Conservation (phyloP, 2,888 invertebrate genomes). For the Leptodirus hochenwartii region DNA sequence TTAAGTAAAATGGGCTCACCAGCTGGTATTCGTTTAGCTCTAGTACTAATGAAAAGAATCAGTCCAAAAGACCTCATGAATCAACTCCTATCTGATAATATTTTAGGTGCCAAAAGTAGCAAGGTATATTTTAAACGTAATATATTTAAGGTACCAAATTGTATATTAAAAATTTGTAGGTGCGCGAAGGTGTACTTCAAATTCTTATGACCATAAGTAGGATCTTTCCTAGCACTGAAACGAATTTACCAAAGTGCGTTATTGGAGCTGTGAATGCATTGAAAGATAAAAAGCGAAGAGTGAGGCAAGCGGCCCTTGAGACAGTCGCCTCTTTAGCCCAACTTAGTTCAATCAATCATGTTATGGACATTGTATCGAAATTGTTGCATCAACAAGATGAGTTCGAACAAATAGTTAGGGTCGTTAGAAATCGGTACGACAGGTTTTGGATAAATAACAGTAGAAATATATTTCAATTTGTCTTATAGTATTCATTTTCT, state of each 20-base stretch:
- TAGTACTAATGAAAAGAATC: conserved; percentile 32
- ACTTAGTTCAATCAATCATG: conserved; percentile 41
- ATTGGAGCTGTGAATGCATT: conserved; percentile 21
- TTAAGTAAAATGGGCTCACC: conserved; percentile 30
- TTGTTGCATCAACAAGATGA: conserved; percentile 34
- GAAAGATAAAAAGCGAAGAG: conserved; percentile 47
- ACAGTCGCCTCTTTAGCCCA: conserved; percentile 62
- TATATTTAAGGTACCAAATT: neutral
- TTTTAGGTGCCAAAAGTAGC: conserved; percentile 17
- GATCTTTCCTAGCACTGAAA: conserved; percentile 61
- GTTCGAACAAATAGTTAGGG: conserved; percentile 42
- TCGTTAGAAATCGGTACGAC: conserved; percentile 45
- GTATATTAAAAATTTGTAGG: conserved; percentile 18
- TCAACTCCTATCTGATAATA: conserved; percentile 14
- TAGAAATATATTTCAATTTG: too few relatives aligned
- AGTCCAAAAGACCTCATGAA: conserved; percentile 23
- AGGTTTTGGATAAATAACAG: neutral
- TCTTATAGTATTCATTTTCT: too few relatives aligned
- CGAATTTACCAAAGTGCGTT: conserved; percentile 24
- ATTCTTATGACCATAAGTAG: conserved; percentile 58
- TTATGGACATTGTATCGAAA: conserved; percentile 42
- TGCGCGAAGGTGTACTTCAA: conserved; percentile 57
- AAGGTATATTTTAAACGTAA: conserved; percentile 13
- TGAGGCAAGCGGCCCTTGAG: conserved; percentile 61
- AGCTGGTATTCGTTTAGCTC: conserved; percentile 29